Conservation (phyloP, 2,113 vertebrate genomes). For the Alouatta palliata region DNA sequence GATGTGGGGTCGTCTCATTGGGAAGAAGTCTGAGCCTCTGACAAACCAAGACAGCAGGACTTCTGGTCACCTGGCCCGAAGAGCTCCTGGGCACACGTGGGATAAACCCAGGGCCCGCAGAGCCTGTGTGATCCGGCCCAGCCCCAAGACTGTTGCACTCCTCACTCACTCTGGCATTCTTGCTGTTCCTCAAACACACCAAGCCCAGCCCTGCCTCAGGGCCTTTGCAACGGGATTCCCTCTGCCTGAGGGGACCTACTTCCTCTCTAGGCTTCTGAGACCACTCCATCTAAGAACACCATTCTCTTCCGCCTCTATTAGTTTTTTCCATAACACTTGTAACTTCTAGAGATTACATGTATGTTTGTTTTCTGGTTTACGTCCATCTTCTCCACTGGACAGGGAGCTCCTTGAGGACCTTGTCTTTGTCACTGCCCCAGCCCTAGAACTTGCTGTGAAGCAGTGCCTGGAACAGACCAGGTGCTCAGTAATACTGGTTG, state of each 20-base stretch:
- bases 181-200: neutral
- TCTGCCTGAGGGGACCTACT: neutral
- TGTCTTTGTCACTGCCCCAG: neutral
- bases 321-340: neutral
- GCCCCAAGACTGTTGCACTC: neutral
- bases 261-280: neutral
- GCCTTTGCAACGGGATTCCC: neutral
- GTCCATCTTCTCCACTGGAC: neutral
- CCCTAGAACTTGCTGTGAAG: neutral
- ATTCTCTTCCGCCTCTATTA: neutral
- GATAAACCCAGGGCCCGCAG: neutral
- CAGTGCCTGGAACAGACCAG: neutral
- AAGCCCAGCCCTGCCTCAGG: neutral
- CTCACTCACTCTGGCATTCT: accelerated
- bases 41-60: neutral
- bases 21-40: neutral
- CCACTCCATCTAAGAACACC: neutral
- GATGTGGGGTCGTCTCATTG: neutral
- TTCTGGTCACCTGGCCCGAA: neutral
- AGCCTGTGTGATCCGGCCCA: neutral
- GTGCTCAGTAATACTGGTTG: neutral
- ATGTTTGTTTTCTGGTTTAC: constrained; percentile 7
- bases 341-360: neutral
- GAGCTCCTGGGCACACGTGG: neutral
- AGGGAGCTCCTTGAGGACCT: neutral